phyloP scores from a whole-genome alignment of 2,888 invertebrate species.

The Acleris sparsana region DNA sequence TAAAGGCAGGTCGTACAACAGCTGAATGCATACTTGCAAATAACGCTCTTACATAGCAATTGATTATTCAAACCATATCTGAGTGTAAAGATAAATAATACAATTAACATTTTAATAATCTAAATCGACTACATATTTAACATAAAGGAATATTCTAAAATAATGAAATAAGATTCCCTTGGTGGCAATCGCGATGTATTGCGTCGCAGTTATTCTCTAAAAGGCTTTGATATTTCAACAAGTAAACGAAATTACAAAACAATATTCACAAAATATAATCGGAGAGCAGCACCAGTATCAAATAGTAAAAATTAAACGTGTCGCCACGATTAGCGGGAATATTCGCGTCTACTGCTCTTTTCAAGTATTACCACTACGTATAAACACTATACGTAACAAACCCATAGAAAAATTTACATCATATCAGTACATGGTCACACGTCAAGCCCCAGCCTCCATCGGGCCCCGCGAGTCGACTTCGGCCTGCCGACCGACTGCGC shows the following conservation, averaged over 20 bases:
- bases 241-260: slow-evolving; percentile 47
- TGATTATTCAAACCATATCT: slow-evolving; percentile 66
- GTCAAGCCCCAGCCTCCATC: slow-evolving; percentile 71
- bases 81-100: slow-evolving; percentile 82
- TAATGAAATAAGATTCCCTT: slow-evolving; percentile 70
- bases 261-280: slow-evolving; percentile 48
- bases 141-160: slow-evolving; percentile 75
- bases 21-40: slow-evolving; percentile 58
- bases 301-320: slow-evolving; percentile 47
- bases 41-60: slow-evolving; percentile 54
- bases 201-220: slow-evolving; percentile 52
- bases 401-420: slow-evolving; percentile 82
- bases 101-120: slow-evolving; percentile 76
- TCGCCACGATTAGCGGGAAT: slow-evolving; percentile 51
- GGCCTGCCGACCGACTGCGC: not conserved
- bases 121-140: slow-evolving; percentile 81
- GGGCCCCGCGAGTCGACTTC: slow-evolving; percentile 40
- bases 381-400: slow-evolving; percentile 71
- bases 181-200: slow-evolving; percentile 60
- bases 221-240: slow-evolving; percentile 42
- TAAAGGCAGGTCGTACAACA: slow-evolving; percentile 53
- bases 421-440: slow-evolving; percentile 74
- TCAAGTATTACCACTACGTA: slow-evolving; percentile 53
- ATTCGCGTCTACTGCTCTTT: slow-evolving; percentile 46
- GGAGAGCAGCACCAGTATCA: slow-evolving; percentile 67